Percentiles rank a stretch among this genome's conserved stretches.
phyloP scores from a whole-genome alignment of 1,140 invertebrate genomes.

The Spodoptera litura region DNA sequence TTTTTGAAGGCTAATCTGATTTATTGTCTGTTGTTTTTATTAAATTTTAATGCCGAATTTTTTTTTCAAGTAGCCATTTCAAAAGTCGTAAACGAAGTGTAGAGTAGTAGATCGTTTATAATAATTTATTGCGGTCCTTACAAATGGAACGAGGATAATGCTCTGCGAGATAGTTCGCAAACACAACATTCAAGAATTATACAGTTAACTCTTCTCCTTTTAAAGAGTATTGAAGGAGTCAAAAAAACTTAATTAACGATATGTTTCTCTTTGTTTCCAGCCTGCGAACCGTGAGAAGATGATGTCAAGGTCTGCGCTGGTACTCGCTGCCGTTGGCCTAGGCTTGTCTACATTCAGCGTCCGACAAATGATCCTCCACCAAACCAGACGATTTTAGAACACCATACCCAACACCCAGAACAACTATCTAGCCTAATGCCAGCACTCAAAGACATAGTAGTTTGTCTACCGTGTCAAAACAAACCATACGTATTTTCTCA shows the following conservation, averaged over 20 bases:
- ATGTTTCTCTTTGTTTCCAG: slow-evolving; percentile 72
- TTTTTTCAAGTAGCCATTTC: too few species aligned
- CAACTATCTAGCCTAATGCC: slow-evolving; percentile 54
- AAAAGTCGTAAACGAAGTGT: not conserved
- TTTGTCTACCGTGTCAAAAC: not conserved
- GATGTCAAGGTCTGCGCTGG: slow-evolving; percentile 86
- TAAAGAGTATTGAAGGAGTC: not conserved
- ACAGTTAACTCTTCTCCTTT: not conserved
- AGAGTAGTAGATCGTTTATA: not conserved
- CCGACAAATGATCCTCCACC: slow-evolving; percentile 87
- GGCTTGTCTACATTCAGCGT: slow-evolving; percentile 88
- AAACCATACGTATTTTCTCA: slow-evolving; percentile 4
- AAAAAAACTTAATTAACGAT: not conserved
- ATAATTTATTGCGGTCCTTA: too few species aligned
- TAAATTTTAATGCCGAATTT: too few species aligned
- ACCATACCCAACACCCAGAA: slow-evolving; percentile 28
- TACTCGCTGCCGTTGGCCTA: slow-evolving; percentile 86
- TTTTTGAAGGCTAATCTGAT: too few species aligned
- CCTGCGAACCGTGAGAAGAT: slow-evolving; percentile 85
- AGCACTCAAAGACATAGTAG: not conserved
- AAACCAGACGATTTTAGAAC: slow-evolving; percentile 67
- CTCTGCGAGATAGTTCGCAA: not conserved
- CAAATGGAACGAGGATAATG: not conserved
- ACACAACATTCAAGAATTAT: too few species aligned
- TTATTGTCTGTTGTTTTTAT: too few species aligned